Conservation (phyloP, 1,140 invertebrate genomes). For the Oryzaephilus surinamensis region DNA sequence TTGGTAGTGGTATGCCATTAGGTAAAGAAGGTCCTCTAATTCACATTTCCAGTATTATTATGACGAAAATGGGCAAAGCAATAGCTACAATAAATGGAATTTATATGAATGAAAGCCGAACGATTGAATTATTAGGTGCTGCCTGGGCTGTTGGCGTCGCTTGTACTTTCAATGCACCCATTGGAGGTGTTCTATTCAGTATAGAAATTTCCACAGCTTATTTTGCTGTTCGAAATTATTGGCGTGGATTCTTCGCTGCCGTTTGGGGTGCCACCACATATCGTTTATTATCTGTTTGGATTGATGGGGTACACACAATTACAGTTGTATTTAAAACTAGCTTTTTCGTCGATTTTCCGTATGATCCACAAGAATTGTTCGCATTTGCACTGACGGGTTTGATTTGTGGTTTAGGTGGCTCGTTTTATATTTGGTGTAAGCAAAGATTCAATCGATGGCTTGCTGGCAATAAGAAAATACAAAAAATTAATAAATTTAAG, state of each 20-base stretch:
- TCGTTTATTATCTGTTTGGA: slow-evolving; percentile 86
- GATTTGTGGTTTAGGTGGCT: slow-evolving; percentile 8
- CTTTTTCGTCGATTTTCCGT: slow-evolving; percentile 91
- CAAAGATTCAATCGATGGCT: slow-evolving; percentile 1
- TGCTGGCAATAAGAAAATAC: slow-evolving; percentile 1
- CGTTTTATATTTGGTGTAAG: slow-evolving; percentile 10
- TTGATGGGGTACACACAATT: slow-evolving; percentile 85
- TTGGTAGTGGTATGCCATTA: slow-evolving; percentile 90
- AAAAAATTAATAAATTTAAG: slow-evolving; percentile 79
- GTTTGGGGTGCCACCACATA: slow-evolving; percentile 94
- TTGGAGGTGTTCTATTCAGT: slow-evolving; percentile 93
- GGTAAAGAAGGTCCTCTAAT: slow-evolving; percentile 98
- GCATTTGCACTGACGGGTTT: slow-evolving; percentile 58
- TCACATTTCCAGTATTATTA: slow-evolving; percentile 88
- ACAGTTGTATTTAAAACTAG: slow-evolving; percentile 90
- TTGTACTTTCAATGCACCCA: slow-evolving; percentile 88
- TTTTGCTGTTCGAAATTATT: slow-evolving; percentile 97
- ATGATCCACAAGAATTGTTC: slow-evolving; percentile 92
- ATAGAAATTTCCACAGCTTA: slow-evolving; percentile 98
- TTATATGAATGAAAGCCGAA: slow-evolving; percentile 89
- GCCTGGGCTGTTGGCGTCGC: slow-evolving; percentile 94
- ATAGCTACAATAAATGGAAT: slow-evolving; percentile 78
- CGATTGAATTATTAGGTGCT: slow-evolving; percentile 88
- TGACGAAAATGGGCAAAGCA: slow-evolving; percentile 84
- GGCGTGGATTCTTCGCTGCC: slow-evolving; percentile 96